Evolutionary conservation across 2,888 invertebrate genomes (phyloP), one percentile per base, ranked within the genome.

Genomic region (Ornithoptera alexandrae): DNA sequence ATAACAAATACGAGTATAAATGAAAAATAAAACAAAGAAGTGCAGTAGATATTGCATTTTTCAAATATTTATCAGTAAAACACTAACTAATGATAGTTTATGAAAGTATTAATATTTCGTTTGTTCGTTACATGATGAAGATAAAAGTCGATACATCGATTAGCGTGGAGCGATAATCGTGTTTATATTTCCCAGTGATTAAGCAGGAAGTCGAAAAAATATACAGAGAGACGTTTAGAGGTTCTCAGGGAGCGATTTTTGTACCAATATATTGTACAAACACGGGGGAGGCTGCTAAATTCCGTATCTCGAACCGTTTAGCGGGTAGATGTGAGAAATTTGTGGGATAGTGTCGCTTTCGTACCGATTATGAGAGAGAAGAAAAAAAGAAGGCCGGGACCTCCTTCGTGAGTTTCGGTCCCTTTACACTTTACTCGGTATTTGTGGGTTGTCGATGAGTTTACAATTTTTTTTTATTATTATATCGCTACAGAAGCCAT

Each of bases 281-380:
- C 84, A 86, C 81, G 81, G 87, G 84, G 86, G 86, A 78, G 85
- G 83, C 82, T 83, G 89, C 87, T 90, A 90, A 90, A 91, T 90
- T 91, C 91, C 90, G 76, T 90, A 90, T 92, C 90, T 90, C 79
- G 85, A 79, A 78, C 72, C 81, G 80, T 80, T 81, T 81, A 81
- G 81, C 81, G 79, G 69, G 73, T 73, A 77, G 75, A 77, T 72
- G 79, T 67, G 72, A 79, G 70, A 65, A 68, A 72, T 74, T 76
- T 72, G 73, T 67, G 72, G 73, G 73, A 75, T 70, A 70, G 66
- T 76, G 75, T 75, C 75, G 76, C 62, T 72, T 58, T 67, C 65
- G 72, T 62, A 70, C 70, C 71, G 71, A 73, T 71, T 73, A 69
- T 67, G 60, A 69, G 59, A 71, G 67, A 6, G n/a, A 24, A 53